Evolutionary conservation across 2,888 invertebrate genomes (phyloP).

Genomic region (Rhamnusium bicolor): DNA sequence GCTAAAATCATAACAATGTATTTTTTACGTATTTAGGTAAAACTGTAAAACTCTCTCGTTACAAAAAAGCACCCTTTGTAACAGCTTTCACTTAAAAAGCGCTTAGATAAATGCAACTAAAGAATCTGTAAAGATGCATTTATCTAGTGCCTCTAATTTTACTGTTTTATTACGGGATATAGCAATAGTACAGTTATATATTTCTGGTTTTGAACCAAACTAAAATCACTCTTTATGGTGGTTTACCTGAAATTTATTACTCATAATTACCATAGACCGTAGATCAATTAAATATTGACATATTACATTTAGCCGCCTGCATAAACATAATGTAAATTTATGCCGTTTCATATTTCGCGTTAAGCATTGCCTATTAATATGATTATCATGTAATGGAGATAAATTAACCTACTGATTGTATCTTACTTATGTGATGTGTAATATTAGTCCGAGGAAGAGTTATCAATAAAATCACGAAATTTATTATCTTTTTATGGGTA

Average conservation of each 20-base stretch:
- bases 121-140: too few species aligned
- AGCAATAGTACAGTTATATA: neutral
- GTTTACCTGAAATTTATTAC: constrained; percentile 54
- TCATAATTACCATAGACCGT: constrained; percentile 51
- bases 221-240: constrained; percentile 44
- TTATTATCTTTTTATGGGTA: constrained; percentile 40
- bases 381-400: constrained; percentile 46
- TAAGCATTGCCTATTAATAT: constrained; percentile 54
- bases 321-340: constrained; percentile 62
- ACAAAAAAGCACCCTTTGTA: neutral
- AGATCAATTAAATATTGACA: constrained; percentile 63
- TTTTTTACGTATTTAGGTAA: neutral
- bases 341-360: constrained; percentile 57
- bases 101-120: neutral
- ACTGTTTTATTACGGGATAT: neutral
- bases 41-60: constrained; percentile 5
- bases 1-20: neutral
- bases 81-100: neutral
- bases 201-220: constrained; percentile 31
- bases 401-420: constrained; percentile 41
- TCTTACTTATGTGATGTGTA: constrained; percentile 41
- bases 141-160: neutral
- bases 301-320: constrained; percentile 60
- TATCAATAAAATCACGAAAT: constrained; percentile 44
- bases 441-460: constrained; percentile 40